Conservation (phyloP, 2,113 vertebrate genomes). For the Podarcis raffonei region DNA sequence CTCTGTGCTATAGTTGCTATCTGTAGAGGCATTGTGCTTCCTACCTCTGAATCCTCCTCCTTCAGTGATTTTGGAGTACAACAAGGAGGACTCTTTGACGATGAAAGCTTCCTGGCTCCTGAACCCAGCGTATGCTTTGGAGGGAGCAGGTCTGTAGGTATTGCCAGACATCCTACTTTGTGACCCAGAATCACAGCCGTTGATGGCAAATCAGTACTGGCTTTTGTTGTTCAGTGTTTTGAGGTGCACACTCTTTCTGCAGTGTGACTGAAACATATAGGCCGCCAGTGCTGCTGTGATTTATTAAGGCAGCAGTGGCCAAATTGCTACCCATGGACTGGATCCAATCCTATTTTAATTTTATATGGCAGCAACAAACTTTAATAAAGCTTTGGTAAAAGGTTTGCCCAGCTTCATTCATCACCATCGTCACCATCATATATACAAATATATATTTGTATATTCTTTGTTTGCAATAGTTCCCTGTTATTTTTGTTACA, state of each 20-base stretch:
- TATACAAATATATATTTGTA: constrained; percentile 45
- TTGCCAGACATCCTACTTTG: neutral
- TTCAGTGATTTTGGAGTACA: neutral
- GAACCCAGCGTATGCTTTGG: neutral
- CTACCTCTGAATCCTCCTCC: neutral
- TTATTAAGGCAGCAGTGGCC: neutral
- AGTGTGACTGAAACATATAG: neutral
- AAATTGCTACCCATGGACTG: too few relatives aligned
- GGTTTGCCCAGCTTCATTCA: neutral
- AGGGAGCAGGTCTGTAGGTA: neutral
- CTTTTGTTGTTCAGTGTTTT: neutral
- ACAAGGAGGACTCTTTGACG: neutral
- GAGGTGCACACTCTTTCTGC: neutral
- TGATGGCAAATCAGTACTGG: neutral
- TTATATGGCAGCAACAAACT: too few relatives aligned
- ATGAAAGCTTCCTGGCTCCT: neutral
- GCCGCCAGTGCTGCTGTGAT: neutral
- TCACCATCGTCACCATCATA: too few relatives aligned
- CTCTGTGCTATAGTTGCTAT: neutral
- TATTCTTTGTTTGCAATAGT: constrained; percentile 64
- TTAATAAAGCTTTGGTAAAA: too few relatives aligned
- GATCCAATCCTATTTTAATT: too few relatives aligned
- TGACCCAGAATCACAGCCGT: neutral
- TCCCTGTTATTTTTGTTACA: constrained; percentile 62
- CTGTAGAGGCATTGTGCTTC: too few relatives aligned